Conservation (phyloP, 2,888 invertebrate species). For the Folsomia candida region DNA sequence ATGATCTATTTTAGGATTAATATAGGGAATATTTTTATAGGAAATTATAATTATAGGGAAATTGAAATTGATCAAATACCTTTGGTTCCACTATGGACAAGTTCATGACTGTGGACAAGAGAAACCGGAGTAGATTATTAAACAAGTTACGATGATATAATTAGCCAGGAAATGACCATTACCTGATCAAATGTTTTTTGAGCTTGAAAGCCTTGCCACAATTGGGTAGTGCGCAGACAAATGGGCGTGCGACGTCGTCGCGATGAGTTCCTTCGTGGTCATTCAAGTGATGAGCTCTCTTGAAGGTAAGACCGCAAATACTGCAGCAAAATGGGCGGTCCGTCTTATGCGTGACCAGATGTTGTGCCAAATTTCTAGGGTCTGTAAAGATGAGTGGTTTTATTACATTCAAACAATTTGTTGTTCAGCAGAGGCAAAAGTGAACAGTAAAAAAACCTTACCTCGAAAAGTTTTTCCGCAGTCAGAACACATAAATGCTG, state of each 20-base stretch:
- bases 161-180: not conserved
- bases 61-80: not conserved
- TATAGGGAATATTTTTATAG: not conserved
- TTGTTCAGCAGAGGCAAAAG: too few species aligned
- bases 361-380: slow-evolving; percentile 28
- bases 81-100: slow-evolving; percentile 26
- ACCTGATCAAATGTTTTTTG: slow-evolving; percentile 27
- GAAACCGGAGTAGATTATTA: too few species aligned
- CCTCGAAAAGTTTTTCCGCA: slow-evolving; percentile 30
- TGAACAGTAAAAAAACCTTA: too few species aligned
- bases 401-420: too few species aligned
- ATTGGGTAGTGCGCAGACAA: slow-evolving; percentile 20
- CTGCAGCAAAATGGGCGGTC: slow-evolving; percentile 36
- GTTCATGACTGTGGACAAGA: slow-evolving; percentile 25
- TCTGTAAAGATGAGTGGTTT: too few species aligned
- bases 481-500: slow-evolving; percentile 16
- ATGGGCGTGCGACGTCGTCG: slow-evolving; percentile 24
- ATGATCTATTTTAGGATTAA: slow-evolving; percentile 8
- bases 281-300: slow-evolving; percentile 29
- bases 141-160: not conserved
- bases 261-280: slow-evolving; percentile 34
- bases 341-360: slow-evolving; percentile 30
- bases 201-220: slow-evolving; percentile 34
- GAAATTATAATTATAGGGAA: not conserved
- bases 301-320: slow-evolving; percentile 32